Base-by-base conservation (phyloP, 92 coral and sea anemone genomes). In the Virgularia gustaviana region DNA sequence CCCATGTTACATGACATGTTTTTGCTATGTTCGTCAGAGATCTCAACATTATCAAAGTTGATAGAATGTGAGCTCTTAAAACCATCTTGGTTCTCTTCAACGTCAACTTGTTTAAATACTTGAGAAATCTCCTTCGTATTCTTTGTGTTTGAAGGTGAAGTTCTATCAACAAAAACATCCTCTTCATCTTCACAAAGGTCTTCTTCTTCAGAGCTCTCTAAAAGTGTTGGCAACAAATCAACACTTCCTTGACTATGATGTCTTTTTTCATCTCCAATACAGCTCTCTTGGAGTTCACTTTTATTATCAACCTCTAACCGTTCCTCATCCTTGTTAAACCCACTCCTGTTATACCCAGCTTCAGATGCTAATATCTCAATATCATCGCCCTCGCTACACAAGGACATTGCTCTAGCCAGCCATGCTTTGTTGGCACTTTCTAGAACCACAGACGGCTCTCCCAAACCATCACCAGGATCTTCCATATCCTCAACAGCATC, bases 371-470 rank as follows among this genome's bases (percentile, higher is more conserved):
- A 78, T 5, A 80, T 73, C 66, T 94, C 96, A 28, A 94, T 74
- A 36, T 94, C 99, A 20, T 87, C 99, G 29, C 99, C 99, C 63
- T 89, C 99, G 41, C 99, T 94, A 51, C 99, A 94, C 13, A 94
- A 57, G 0, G 96, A 86, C 53, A 94, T 94, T 32, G 99, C 99
- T 68, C 99, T 57, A 27, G 85, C 85, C 7, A 94, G 83, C 99
- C 99, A 94, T 9, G 36, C 25, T 24, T 49, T 39, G 2, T 52
- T 52, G 5, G 58, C 3, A 22, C 29, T 52, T 1, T 52, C 58
- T 15, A 11, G 73, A 18, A 15, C 1, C 22, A 36, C 51, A 10
- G 56, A 58, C 1, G 63, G 60, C 9, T 76, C 57, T 34, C 30
- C 22, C 9, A 24, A 44, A 4, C 33, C 76, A 22, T 31, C 57